These are phyloP conservation scores for Coilia nasus DNA, from an alignment of 2,797 vertebrate species.

Conservation along the genomic window DNA sequence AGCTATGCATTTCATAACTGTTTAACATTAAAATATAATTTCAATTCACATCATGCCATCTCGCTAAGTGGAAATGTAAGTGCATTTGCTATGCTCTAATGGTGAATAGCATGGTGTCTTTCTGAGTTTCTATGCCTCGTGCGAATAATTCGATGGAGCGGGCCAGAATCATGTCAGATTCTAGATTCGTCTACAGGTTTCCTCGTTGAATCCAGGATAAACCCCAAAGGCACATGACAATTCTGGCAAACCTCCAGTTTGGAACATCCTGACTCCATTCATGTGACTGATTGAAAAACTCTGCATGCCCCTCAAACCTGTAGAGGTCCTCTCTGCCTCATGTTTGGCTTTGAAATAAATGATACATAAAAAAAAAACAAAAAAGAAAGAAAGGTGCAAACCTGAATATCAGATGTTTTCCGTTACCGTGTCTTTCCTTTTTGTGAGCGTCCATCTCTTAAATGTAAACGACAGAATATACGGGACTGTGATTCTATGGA, in stretches of 20 bases:
- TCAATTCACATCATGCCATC: not conserved
- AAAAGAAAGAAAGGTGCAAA: slow-evolving; percentile 32
- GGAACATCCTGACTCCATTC: not conserved
- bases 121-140: not conserved
- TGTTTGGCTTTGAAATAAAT: not conserved
- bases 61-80: not conserved
- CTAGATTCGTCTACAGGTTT: not conserved
- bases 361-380: slow-evolving; percentile 20
- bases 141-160: not conserved
- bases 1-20: slow-evolving; percentile 10
- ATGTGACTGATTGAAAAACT: slow-evolving; percentile 15
- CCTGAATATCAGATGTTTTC: slow-evolving; percentile 50
- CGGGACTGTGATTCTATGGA: slow-evolving; percentile 43
- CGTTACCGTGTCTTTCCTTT: slow-evolving; percentile 43
- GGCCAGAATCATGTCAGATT: slow-evolving; percentile 8
- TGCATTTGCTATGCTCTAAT: not conserved
- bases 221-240: not conserved
- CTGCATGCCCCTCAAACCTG: not conserved
- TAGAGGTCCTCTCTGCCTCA: not conserved
- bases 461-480: slow-evolving; percentile 50
- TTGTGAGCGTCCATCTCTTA: slow-evolving; percentile 40
- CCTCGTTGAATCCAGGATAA: not conserved
- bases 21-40: slow-evolving; percentile 20
- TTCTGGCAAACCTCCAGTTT: not conserved
- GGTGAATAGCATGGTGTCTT: not conserved